A percentile compares a stretch with the other conserved stretches of the same genome.
Conservation (phyloP, 2,113 vertebrate species). For the Edolisoma coerulescens region DNA sequence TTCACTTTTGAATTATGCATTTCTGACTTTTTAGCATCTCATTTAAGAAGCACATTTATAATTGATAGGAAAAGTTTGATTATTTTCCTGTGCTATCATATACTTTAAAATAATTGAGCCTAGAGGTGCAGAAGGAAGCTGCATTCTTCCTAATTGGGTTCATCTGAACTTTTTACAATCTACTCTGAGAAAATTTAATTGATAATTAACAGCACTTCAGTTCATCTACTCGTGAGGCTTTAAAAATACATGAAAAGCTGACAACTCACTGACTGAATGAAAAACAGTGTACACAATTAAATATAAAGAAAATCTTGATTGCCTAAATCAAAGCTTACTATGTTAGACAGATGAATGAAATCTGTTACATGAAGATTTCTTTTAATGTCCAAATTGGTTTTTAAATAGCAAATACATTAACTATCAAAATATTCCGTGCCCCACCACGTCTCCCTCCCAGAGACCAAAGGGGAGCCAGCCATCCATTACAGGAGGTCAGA, state of each 20-base stretch:
- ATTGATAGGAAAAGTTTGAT: constrained; percentile 43
- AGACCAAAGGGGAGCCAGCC: not conserved
- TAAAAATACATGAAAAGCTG: constrained; percentile 71
- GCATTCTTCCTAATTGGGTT: constrained; percentile 62
- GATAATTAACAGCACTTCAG: constrained; percentile 72
- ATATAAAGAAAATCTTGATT: constrained; percentile 65
- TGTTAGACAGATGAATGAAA: constrained; percentile 56
- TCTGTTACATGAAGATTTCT: constrained; percentile 51
- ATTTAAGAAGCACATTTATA: constrained; percentile 48
- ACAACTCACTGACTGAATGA: constrained; percentile 49
- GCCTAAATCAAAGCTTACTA: constrained; percentile 69
- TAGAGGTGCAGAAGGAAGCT: constrained; percentile 35
- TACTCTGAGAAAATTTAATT: constrained; percentile 71
- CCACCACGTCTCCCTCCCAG: not conserved
- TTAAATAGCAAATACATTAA: constrained; percentile 44
- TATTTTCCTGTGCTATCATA: constrained; percentile 41
- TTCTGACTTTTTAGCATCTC: constrained; percentile 21
- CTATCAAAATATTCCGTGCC: not conserved
- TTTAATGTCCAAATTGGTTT: constrained; percentile 66
- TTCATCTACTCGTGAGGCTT: constrained; percentile 53
- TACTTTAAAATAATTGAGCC: constrained; percentile 58
- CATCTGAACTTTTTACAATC: constrained; percentile 67
- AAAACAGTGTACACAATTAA: constrained; percentile 67
- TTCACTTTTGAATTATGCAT: constrained; percentile 19
- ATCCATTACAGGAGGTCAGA: not conserved